Evolutionary conservation across 2,888 invertebrate species (phyloP).

Genomic region (Melikaiella ostensackeni): DNA sequence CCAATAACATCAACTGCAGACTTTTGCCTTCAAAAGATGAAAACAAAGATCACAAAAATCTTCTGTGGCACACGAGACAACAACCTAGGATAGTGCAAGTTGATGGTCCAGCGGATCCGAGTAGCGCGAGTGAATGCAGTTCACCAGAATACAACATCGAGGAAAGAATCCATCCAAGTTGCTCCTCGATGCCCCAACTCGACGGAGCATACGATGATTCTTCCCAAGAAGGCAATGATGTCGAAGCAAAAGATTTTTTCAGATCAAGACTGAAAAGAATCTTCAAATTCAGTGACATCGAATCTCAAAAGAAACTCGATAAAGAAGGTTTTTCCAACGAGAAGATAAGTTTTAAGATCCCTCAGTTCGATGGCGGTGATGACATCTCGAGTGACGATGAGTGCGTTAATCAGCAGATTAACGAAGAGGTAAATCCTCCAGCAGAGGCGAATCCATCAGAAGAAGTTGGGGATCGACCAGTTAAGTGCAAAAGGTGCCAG

Average conservation of each 20-base stretch:
- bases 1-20: constrained; percentile 59
- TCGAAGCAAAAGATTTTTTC: background rate
- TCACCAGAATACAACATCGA: constrained; percentile 72
- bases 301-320: background rate
- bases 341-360: constrained; percentile 73
- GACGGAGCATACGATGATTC: constrained; percentile 59
- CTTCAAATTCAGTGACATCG: constrained; percentile 24
- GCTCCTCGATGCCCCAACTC: constrained; percentile 57
- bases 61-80: constrained; percentile 75
- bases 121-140: constrained; percentile 78
- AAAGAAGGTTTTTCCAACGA: background rate
- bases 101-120: constrained; percentile 79
- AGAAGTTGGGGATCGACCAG: constrained; percentile 84
- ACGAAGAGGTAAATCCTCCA: constrained; percentile 49
- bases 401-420: constrained; percentile 57
- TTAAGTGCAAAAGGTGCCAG: constrained; percentile 92
- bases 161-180: constrained; percentile 57
- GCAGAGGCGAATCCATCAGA: constrained; percentile 62
- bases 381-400: constrained; percentile 80
- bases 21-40: constrained; percentile 67
- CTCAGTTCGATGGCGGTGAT: constrained; percentile 85
- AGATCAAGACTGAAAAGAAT: background rate
- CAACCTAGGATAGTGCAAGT: constrained; percentile 79
- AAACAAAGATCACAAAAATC: constrained; percentile 74
- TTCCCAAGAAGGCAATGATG: constrained; percentile 53